A percentile compares a stretch with the other conserved stretches of the same genome.
Conservation (phyloP, 1,140 invertebrate genomes). For the Stegodyphus mimosarum region DNA sequence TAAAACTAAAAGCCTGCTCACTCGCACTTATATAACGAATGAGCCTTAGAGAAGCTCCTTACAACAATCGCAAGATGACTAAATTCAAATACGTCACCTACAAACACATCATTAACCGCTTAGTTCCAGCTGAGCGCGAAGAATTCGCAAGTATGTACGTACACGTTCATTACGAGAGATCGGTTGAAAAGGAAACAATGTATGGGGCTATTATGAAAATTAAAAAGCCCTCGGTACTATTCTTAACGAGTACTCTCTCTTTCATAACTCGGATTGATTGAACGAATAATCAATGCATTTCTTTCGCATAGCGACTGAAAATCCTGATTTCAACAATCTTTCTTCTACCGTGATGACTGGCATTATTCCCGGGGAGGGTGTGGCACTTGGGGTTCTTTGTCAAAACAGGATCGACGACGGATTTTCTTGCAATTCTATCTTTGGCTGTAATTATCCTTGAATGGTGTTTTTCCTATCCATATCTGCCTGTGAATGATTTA, state of each 20-base stretch:
- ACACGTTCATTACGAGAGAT: conserved; percentile 15
- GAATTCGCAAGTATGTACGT: not conserved
- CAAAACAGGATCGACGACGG: conserved; percentile 51
- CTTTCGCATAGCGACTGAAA: conserved; percentile 35
- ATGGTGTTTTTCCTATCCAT: conserved; percentile 41
- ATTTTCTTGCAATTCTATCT: conserved; percentile 58
- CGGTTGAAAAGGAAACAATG: conserved; percentile 43
- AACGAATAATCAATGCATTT: conserved; percentile 39
- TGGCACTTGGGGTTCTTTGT: conserved; percentile 49
- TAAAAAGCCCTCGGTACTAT: conserved; percentile 16
- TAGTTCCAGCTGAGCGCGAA: conserved; percentile 12
- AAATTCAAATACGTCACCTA: conserved; percentile 21
- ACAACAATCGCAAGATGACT: not conserved
- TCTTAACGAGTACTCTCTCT: conserved; percentile 28
- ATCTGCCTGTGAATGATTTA: conserved; percentile 45
- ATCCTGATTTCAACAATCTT: conserved; percentile 45
- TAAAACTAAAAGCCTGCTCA: no score
- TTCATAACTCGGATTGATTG: conserved; percentile 48
- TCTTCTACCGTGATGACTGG: conserved; percentile 41
- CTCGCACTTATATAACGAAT: no score
- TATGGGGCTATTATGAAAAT: conserved; percentile 45
- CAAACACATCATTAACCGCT: conserved; percentile 46
- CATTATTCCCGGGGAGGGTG: conserved; percentile 47
- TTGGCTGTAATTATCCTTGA: conserved; percentile 43
- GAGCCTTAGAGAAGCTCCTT: no score